These are phyloP conservation scores for Hypercompe scribonia DNA, from an alignment of 2,888 invertebrate species.

Conservation along the genomic window DNA sequence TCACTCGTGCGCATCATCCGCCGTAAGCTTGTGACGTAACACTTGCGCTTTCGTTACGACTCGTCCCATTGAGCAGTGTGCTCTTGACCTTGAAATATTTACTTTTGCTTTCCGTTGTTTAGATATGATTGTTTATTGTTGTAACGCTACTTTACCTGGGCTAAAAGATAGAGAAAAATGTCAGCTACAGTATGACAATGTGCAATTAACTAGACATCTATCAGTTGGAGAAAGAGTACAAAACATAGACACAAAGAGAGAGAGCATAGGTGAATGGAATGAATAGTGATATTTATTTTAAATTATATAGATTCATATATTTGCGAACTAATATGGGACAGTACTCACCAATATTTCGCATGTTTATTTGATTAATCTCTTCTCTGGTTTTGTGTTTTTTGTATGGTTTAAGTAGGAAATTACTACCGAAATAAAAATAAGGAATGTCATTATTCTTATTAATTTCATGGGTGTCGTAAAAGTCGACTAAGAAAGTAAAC, in stretches of 20 bases:
- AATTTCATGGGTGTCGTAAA: too few species aligned
- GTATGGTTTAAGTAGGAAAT: too few species aligned
- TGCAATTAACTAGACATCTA: neutral
- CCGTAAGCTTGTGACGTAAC: slow-evolving; percentile 47
- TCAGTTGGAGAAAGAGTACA: neutral
- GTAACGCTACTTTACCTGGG: neutral
- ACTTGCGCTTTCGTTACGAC: slow-evolving; percentile 44
- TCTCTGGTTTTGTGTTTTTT: too few species aligned
- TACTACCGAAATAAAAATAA: too few species aligned
- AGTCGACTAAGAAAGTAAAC: too few species aligned
- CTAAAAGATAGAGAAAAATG: neutral
- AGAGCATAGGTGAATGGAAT: too few species aligned
- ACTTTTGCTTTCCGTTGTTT: slow-evolving; percentile 43
- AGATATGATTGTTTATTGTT: neutral
- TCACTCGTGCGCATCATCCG: slow-evolving; percentile 43
- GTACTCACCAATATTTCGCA: too few species aligned
- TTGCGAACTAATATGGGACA: too few species aligned
- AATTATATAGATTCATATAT: too few species aligned
- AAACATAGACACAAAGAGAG: neutral
- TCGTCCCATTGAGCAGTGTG: slow-evolving; percentile 42
- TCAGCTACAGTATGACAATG: neutral
- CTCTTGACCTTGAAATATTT: slow-evolving; percentile 45
- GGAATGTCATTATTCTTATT: too few species aligned
- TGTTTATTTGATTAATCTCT: too few species aligned
- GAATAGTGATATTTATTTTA: neutral